Evolutionary conservation across 1,140 invertebrate genomes (phyloP), one percentile per base, ranked within the genome.

Genomic region (Brachionus rubens): DNA sequence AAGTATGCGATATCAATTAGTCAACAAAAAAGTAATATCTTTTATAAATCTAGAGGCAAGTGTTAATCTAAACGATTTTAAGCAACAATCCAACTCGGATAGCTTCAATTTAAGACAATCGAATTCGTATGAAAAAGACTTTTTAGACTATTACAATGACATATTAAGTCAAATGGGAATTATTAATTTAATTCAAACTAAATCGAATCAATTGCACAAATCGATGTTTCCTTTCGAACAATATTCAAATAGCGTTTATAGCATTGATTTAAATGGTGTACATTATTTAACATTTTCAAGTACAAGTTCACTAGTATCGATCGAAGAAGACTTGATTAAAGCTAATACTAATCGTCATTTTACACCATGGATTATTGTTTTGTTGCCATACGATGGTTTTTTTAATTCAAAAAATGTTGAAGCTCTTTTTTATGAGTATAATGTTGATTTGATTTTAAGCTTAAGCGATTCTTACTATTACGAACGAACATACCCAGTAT

Each of bases 241-340:
- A 40, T 21, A 30, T 16, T 16, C 36, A 3, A n/a, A n/a, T n/a
- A n/a, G n/a, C n/a, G 56, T 62, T 4, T 36, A 24, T 9, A 62
- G 56, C 36, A 40, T 62, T 41, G 56, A 62, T 40, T 62, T 40
- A 62, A 36, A 62, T 19, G 56, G 56, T 16, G 56, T 62, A 16
- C 56, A 62, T 62, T 62, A 36, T 62, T 2, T 62, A 16, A 62
- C 56, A 5, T 36, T 36, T 40, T 33, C 30, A 40, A 62, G 33
- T 30, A 36, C 56, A 14, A 33, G 36, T 40, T 62, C 28, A 16
- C n/a, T 40, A 1, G 56, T 36, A n/a, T 9, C 33, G 10, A 36
- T 62, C 0, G 56, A 62, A 62, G 12, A 62, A 16, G 56, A 62
- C 21, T 40, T 62, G 16, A 62, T 62, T 36, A 62, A 62, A 19